Percentiles rank a stretch among this genome's conserved stretches.
Evolutionary conservation across 1,140 invertebrate species (phyloP).

Genomic region (Papilio polyxenes): DNA sequence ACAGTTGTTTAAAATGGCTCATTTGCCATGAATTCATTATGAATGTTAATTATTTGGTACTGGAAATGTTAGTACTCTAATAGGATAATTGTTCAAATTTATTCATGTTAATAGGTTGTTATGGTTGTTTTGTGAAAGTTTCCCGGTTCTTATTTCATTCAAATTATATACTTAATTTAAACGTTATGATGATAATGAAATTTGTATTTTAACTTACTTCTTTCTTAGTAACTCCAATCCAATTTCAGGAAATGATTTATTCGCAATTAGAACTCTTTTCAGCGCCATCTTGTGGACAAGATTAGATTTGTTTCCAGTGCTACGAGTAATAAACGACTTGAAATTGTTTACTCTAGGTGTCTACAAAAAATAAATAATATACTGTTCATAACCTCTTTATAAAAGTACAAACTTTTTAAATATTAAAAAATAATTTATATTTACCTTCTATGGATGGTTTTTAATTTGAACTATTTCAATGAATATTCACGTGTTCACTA

Average conservation of each 20-base stretch:
- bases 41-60: background rate
- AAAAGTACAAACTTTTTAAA: background rate
- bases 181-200: background rate
- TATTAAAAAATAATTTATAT: background rate
- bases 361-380: background rate
- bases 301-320: background rate
- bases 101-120: background rate
- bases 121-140: background rate
- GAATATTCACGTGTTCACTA: background rate
- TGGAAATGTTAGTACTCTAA: background rate
- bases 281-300: slow-evolving; percentile 49
- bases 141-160: background rate
- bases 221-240: slow-evolving; percentile 61
- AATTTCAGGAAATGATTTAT: slow-evolving; percentile 57
- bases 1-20: background rate
- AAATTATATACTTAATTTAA: background rate
- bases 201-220: slow-evolving; percentile 55
- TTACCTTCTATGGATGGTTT: background rate
- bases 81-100: background rate
- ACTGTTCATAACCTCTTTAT: background rate
- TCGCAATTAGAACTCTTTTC: slow-evolving; percentile 62
- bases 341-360: background rate
- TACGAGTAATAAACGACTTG: background rate
- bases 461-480: background rate
- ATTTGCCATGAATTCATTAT: background rate